Evolutionary conservation across 2,113 vertebrate species (phyloP).

Genomic region (Trachemys scripta): DNA sequence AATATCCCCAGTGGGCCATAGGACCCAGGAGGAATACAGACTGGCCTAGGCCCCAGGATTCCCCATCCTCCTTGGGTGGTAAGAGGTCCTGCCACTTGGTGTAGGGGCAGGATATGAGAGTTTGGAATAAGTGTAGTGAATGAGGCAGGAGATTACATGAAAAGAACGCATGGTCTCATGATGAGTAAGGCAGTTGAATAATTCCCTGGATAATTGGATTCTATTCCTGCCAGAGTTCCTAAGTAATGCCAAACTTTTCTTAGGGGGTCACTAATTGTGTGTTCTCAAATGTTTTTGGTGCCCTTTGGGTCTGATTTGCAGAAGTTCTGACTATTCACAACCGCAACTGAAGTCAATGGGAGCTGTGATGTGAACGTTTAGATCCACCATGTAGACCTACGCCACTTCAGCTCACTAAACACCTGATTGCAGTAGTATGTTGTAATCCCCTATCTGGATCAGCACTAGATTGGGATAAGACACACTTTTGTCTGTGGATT

Average conservation of each 20-base stretch:
- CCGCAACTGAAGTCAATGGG: neutral
- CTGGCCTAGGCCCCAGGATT: too few species aligned
- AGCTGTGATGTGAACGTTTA: neutral
- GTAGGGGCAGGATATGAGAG: too few species aligned
- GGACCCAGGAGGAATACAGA: too few species aligned
- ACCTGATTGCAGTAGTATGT: too few species aligned
- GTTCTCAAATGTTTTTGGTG: neutral
- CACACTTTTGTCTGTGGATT: too few species aligned
- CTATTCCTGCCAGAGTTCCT: neutral
- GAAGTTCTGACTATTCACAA: neutral
- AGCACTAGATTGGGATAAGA: too few species aligned
- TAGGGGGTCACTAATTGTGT: neutral
- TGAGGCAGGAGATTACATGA: neutral
- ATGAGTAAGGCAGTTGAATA: neutral
- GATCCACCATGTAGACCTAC: too few species aligned
- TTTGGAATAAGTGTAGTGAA: neutral
- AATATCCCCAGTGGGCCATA: too few species aligned
- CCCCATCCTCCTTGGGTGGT: too few species aligned
- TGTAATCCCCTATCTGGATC: too few species aligned
- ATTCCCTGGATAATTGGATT: neutral
- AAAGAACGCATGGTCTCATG: neutral
- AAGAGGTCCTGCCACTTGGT: too few species aligned
- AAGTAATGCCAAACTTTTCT: neutral
- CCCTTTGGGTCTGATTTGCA: neutral
- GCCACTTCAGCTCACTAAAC: too few species aligned